phyloP scores from a whole-genome alignment of 2,113 vertebrate species.

The Oncorhynchus keta region DNA sequence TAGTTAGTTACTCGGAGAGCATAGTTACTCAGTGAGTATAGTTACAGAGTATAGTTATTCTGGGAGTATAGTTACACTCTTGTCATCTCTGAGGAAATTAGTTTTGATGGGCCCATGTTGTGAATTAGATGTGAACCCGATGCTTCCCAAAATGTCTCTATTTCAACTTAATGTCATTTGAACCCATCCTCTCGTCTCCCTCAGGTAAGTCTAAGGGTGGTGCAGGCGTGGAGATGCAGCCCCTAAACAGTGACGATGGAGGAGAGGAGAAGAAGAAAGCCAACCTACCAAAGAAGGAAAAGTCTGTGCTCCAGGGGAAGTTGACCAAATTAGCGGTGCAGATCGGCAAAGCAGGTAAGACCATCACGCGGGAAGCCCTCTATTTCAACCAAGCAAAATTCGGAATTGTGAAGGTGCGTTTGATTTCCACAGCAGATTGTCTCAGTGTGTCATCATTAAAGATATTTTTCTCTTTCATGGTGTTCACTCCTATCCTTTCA shows the following conservation, averaged over 20 bases:
- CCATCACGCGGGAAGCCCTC: background rate
- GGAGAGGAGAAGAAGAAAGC: conserved; percentile 87
- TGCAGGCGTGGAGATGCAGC: conserved; percentile 89
- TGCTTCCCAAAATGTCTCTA: background rate
- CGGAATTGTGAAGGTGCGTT: background rate
- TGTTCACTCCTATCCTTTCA: conserved; percentile 29
- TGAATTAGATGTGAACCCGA: background rate
- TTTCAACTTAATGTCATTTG: background rate
- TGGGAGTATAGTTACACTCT: too few species aligned
- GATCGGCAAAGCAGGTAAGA: conserved; percentile 96
- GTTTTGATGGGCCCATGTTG: background rate
- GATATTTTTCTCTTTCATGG: conserved; percentile 4
- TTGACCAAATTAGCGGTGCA: conserved; percentile 95
- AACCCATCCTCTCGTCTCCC: background rate
- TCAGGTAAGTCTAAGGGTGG: conserved; percentile 87
- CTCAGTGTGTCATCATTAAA: too few species aligned
- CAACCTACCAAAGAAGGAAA: conserved; percentile 93
- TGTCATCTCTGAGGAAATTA: too few species aligned
- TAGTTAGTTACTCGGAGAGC: too few species aligned
- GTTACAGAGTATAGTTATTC: too few species aligned
- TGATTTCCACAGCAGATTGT: background rate
- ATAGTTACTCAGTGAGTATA: too few species aligned
- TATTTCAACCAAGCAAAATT: background rate
- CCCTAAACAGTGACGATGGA: conserved; percentile 89
- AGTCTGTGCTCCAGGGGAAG: conserved; percentile 97